Evolutionary conservation across 2,113 vertebrate species (phyloP).

Genomic region (Steatornis caripensis): DNA sequence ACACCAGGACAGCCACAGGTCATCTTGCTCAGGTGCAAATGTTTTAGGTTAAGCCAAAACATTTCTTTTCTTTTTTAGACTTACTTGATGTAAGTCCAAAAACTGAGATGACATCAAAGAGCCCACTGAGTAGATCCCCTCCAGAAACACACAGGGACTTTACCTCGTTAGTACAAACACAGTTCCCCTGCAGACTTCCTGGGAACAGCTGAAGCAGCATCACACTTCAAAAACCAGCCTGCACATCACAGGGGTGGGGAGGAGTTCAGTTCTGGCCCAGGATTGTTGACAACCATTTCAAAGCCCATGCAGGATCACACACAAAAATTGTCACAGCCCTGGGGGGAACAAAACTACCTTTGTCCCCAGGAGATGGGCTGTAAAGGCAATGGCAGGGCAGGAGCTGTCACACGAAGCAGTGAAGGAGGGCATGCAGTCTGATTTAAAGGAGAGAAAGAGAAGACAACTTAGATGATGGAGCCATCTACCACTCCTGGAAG

Average conservation of each 20-base stretch:
- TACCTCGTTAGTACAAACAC: conserved; percentile 58
- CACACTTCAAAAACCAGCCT: conserved; percentile 47
- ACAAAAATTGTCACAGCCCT: background rate
- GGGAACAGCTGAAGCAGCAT: conserved; percentile 50
- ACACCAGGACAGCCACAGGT: conserved; percentile 45
- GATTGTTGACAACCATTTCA: conserved; percentile 34
- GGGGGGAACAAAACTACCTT: background rate
- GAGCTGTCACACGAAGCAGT: background rate
- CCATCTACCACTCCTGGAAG: background rate
- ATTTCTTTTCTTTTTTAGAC: conserved; percentile 28
- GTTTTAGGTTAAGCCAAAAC: conserved; percentile 57
- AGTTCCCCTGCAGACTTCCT: conserved; percentile 63
- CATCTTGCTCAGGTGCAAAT: conserved; percentile 60
- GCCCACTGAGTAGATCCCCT: conserved; percentile 56
- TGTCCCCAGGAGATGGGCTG: background rate
- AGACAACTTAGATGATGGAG: background rate
- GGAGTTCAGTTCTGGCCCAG: background rate
- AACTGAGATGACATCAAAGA: conserved; percentile 64
- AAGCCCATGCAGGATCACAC: conserved; percentile 43
- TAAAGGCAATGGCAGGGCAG: conserved; percentile 26
- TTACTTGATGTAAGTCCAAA: conserved; percentile 72
- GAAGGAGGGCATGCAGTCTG: background rate
- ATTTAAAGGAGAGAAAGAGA: background rate
- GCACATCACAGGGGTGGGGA: conserved; percentile 50
- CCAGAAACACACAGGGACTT: conserved; percentile 52